Conservation (phyloP, 2,113 vertebrate species). For the Morone chrysops region DNA sequence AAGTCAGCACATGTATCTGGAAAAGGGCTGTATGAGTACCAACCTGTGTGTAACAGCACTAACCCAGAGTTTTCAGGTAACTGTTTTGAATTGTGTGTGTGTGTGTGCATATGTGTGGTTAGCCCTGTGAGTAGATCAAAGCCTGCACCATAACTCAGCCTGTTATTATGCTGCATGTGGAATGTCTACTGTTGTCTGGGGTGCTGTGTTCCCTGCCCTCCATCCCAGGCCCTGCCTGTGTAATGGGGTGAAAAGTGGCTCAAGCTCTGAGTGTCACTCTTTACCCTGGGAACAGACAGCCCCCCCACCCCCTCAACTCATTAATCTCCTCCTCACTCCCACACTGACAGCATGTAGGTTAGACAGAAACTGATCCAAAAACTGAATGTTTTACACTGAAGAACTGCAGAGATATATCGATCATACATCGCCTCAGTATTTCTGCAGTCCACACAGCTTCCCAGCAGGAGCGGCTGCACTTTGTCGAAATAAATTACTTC, state of each 20-base stretch:
- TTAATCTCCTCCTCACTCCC: slow-evolving; percentile 63
- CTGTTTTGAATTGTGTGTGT: not conserved
- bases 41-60: not conserved
- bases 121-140: slow-evolving; percentile 55
- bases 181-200: slow-evolving; percentile 56
- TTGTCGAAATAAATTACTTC: slow-evolving; percentile 51
- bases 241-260: slow-evolving; percentile 77
- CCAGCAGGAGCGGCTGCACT: slow-evolving; percentile 25
- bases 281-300: slow-evolving; percentile 37
- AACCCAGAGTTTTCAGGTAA: not conserved
- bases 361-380: slow-evolving; percentile 39
- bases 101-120: not conserved
- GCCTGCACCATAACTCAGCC: slow-evolving; percentile 31
- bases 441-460: not conserved
- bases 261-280: slow-evolving; percentile 62
- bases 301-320: slow-evolving; percentile 22
- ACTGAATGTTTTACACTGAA: slow-evolving; percentile 18
- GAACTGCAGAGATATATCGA: slow-evolving; percentile 25
- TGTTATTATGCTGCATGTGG: slow-evolving; percentile 59
- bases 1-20: too few species aligned
- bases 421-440: slow-evolving; percentile 15
- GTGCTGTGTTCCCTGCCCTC: slow-evolving; percentile 42
- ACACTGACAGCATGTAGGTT: slow-evolving; percentile 26
- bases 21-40: not conserved
- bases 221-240: slow-evolving; percentile 42